These are phyloP conservation scores for Aradophagus sp. DNA, from an alignment of 1,140 invertebrate genomes.

Conservation along the genomic window DNA sequence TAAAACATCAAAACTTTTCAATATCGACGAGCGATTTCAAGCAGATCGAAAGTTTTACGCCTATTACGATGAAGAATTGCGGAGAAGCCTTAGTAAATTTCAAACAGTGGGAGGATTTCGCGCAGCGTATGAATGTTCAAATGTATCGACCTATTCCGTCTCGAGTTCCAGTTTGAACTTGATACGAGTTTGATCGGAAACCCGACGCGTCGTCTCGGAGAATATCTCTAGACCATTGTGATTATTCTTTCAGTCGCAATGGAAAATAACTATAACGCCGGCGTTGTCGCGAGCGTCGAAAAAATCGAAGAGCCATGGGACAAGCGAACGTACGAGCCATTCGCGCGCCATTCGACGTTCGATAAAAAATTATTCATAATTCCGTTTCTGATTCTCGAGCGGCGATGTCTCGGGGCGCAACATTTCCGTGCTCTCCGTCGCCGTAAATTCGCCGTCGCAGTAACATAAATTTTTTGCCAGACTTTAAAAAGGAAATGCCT, in stretches of 20 bases:
- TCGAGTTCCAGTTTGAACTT: slow-evolving; percentile 38
- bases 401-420: slow-evolving; percentile 31
- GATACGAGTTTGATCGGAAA: slow-evolving; percentile 42
- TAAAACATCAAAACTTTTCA: too few species aligned
- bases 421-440: slow-evolving; percentile 36
- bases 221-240: too few species aligned
- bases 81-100: slow-evolving; percentile 26
- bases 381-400: slow-evolving; percentile 32
- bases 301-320: neutral
- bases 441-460: slow-evolving; percentile 40
- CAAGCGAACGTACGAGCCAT: neutral
- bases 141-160: slow-evolving; percentile 42
- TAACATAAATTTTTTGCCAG: slow-evolving; percentile 48
- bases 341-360: slow-evolving; percentile 15
- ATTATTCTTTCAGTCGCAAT: too few species aligned
- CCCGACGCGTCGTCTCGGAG: slow-evolving; percentile 12
- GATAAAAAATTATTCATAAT: slow-evolving; percentile 43
- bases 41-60: too few species aligned
- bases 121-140: slow-evolving; percentile 29
- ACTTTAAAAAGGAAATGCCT: slow-evolving; percentile 50
- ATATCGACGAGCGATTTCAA: too few species aligned
- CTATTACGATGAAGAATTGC: too few species aligned
- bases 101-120: slow-evolving; percentile 24
- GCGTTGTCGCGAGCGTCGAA: too few species aligned
- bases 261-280: slow-evolving; percentile 22